Evolutionary conservation across 2,797 vertebrate species (phyloP).

Genomic region (Scolopax bukidnonensis): DNA sequence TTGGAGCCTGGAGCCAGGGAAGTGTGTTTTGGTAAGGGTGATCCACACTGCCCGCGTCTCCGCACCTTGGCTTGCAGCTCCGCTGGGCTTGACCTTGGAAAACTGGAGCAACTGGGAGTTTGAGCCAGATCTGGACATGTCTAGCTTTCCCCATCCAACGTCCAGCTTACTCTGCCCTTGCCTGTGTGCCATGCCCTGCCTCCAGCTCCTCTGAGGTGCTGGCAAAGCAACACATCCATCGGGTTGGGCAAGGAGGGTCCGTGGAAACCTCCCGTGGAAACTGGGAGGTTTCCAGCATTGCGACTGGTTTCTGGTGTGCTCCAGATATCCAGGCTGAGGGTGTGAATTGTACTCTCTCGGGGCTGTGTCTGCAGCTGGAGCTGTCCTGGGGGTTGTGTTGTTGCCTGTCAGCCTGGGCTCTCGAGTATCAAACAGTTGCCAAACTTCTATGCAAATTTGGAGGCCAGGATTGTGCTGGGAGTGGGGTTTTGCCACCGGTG

Average conservation of each 20-base stretch:
- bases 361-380: background rate
- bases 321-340: background rate
- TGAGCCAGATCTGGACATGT: background rate
- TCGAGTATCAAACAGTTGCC: background rate
- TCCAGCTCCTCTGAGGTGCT: background rate
- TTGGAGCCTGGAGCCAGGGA: slow-evolving; percentile 95
- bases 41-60: rapidly evolving
- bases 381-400: background rate
- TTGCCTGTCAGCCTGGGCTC: background rate
- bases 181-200: background rate
- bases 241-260: background rate
- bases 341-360: background rate
- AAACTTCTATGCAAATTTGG: background rate
- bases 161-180: background rate
- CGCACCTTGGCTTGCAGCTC: background rate
- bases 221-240: background rate
- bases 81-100: background rate
- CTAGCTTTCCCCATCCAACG: background rate
- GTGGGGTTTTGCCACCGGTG: background rate
- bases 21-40: slow-evolving; percentile 87
- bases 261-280: no score
- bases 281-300: background rate
- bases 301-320: background rate
- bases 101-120: background rate
- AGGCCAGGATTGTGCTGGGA: background rate